phyloP scores from a whole-genome alignment of 2,888 invertebrate genomes.

The Rhorus exstirpatorius region DNA sequence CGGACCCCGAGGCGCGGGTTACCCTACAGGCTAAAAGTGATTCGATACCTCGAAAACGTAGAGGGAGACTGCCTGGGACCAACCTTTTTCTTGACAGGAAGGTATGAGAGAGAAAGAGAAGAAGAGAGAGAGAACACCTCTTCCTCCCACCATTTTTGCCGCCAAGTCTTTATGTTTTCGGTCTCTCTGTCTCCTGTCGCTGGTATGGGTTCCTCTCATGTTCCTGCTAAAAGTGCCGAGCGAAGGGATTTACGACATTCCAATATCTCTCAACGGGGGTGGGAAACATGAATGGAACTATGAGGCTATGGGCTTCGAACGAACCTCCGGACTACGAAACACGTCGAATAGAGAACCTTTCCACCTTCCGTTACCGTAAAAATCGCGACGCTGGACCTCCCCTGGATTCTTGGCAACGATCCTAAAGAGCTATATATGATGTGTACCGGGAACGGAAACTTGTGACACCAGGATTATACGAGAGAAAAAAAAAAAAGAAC shows the following conservation, averaged over 20 bases:
- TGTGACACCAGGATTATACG: background rate
- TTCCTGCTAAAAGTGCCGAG: conserved; percentile 64
- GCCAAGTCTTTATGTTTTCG: conserved; percentile 41
- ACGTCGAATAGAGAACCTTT: conserved; percentile 30
- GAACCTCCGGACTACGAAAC: conserved; percentile 40
- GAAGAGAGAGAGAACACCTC: conserved; percentile 32
- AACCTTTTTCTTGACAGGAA: conserved; percentile 42
- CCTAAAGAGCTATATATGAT: background rate
- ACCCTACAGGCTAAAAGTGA: conserved; percentile 62
- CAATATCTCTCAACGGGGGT: conserved; percentile 70
- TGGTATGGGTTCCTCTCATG: conserved; percentile 29
- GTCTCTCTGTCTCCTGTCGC: conserved; percentile 41
- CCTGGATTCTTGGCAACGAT: conserved; percentile 18
- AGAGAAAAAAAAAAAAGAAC: no score
- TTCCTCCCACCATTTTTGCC: conserved; percentile 67
- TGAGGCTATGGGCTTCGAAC: conserved; percentile 48
- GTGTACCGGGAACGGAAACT: background rate
- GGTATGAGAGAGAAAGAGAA: conserved; percentile 18
- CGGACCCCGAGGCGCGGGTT: conserved; percentile 48
- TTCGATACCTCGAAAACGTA: conserved; percentile 73
- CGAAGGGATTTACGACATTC: conserved; percentile 80
- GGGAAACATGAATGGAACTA: conserved; percentile 77
- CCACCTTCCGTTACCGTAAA: conserved; percentile 49
- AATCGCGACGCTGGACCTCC: conserved; percentile 47
- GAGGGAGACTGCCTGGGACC: conserved; percentile 52